These are phyloP conservation scores for Phalanger gymnotis DNA, from an alignment of 2,797 vertebrate species.

Conservation along the genomic window DNA sequence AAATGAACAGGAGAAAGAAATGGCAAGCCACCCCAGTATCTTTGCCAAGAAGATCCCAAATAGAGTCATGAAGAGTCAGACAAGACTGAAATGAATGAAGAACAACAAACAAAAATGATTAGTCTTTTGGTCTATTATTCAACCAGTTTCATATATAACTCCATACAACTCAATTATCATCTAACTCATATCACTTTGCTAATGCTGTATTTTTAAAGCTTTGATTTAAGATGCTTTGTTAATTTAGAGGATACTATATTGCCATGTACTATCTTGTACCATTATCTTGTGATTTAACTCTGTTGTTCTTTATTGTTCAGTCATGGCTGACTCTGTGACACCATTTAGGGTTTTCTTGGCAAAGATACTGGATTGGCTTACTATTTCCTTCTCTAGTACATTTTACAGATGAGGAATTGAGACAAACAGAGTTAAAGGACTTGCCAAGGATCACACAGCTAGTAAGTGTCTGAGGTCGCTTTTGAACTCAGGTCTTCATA, in stretches of 20 bases:
- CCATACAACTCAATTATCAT: not conserved
- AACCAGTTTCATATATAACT: not conserved
- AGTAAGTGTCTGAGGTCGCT: not conserved
- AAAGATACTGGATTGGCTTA: not conserved
- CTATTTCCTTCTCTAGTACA: not conserved
- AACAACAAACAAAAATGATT: not conserved
- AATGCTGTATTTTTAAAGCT: conserved; percentile 21
- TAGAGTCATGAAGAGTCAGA: not conserved
- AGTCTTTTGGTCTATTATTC: not conserved
- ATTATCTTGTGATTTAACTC: not conserved
- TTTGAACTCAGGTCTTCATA: not conserved
- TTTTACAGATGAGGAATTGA: not conserved
- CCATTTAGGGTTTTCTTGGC: not conserved
- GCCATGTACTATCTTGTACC: not conserved
- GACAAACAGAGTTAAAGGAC: not conserved
- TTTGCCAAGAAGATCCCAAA: not conserved
- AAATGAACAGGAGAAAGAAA: not conserved
- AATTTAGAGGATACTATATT: conserved; percentile 2
- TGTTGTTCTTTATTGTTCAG: not conserved
- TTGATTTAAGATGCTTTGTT: conserved; percentile 25
- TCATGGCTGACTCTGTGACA: not conserved
- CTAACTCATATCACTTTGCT: not conserved
- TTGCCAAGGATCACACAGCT: not conserved
- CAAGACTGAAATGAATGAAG: not conserved
- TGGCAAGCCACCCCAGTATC: not conserved